Conservation (phyloP, 2,797 vertebrate genomes). For the Sebastes vulpes region DNA sequence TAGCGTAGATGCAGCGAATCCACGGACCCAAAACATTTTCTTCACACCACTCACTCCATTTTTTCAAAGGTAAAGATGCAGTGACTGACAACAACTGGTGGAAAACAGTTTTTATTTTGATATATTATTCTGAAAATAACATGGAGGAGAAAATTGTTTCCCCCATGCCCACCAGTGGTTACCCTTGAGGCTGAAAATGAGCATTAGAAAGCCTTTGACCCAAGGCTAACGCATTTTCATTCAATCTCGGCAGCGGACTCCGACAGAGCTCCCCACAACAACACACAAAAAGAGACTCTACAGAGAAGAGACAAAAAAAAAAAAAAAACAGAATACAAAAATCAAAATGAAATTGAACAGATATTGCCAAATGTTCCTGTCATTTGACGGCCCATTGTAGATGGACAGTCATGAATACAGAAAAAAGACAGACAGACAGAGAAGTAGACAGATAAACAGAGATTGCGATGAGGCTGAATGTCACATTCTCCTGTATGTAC, state of each 20-base stretch:
- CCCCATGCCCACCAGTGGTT: slow-evolving; percentile 1
- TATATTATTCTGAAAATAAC: slow-evolving; percentile 48
- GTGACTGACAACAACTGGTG: slow-evolving; percentile 1
- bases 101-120: slow-evolving; percentile 3
- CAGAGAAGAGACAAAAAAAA: neutral
- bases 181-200: slow-evolving; percentile 52
- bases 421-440: neutral
- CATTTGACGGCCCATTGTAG: neutral
- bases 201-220: slow-evolving; percentile 53
- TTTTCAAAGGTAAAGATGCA: slow-evolving; percentile 22
- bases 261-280: slow-evolving; percentile 10
- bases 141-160: slow-evolving; percentile 37
- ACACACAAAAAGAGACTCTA: neutral
- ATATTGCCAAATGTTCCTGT: neutral
- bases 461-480: neutral
- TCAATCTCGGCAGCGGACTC: slow-evolving; percentile 28
- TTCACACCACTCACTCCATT: neutral
- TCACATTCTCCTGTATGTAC: neutral
- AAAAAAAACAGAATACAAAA: neutral
- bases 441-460: neutral
- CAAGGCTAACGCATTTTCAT: slow-evolving; percentile 52
- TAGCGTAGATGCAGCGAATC: neutral
- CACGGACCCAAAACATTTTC: neutral
- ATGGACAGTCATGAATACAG: neutral
- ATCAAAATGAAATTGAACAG: neutral